Evolutionary conservation across 1,140 invertebrate genomes (phyloP), one percentile per base, ranked within the genome.

Genomic region (Drosophila sp.): DNA sequence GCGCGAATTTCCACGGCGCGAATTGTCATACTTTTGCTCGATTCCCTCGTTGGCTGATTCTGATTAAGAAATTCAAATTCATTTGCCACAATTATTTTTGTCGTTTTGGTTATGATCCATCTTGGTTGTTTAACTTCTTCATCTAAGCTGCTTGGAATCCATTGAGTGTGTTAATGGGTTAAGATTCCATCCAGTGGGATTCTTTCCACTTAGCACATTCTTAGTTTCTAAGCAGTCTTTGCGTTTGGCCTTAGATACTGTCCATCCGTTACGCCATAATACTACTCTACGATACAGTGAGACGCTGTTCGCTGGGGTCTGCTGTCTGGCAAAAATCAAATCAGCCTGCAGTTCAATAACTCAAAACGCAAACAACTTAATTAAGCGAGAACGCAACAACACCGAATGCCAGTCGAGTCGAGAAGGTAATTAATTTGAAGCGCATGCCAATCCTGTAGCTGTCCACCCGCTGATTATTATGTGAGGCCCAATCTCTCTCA

Each of bases 381-480:
- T 87, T 87, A 80, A 69, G 35, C 58, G 25, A 47, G 72, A 72
- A 58, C 8, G 33, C 65, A 66, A 57, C 60, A 70, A 29, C 76
- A 64, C 62, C 44, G 70, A 54, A 11, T 63, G 57, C 35, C 74
- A 56, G 40, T 50, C 63, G 60, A 66, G 56, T 54, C 44, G 73
- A 62, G 64, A 41, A 50, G 72, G 84, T 87, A 87, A 87, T 87
- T 87, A 87, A 87, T 87, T 80, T 87, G 54, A 82, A 84, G 79
- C 80, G 84, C 84, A 87, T 89, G 84, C 66, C 84, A 87, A 87
- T 89, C 84, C 84, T 87, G 84, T 77, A 74, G 80, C 84, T 87
- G 84, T 87, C 84, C 84, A 87, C 84, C 84, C 84, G 84, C 84
- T 89, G 84, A 87, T 87, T 87, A 89, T 89, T 87, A 87, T 87